Evolutionary conservation across 2,797 vertebrate species (phyloP), one percentile per base, ranked within the genome.

Genomic region (Mormyrops boulengeri): DNA sequence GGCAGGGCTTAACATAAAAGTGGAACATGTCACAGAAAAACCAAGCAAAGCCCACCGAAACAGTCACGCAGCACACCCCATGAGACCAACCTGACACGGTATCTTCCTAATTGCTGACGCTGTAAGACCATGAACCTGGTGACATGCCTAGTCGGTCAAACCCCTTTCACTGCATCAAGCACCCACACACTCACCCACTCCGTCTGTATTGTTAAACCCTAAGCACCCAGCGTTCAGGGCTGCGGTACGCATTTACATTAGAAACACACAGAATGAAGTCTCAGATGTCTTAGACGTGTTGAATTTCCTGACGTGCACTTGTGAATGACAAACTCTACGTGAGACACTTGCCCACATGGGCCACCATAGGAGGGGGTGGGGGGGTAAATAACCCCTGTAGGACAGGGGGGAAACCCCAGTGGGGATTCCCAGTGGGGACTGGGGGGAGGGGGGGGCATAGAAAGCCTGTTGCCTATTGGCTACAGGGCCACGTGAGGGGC

Each of bases 401-500:
- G 22, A 84, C 17, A 62, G 26, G 38, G 49, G 22, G 82, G 88
- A 89, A 89, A 87, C 55, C 49, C 80, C 34, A 82, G 7, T n/a
- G 52, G 52, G 38, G 73, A 12, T 60, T 60, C 57, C 57, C 57
- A 60, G n/a, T 60, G 57, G 57, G n/a, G 34, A 73, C 1, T 38
- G 38, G 17, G 19, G 17, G 38, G 34, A 53, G 53, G 50, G 92
- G 50, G 92, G 26, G 92, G 87, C 52, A 92, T 66, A 92, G 91
- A 52, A n/a, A 90, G 55, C 82, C 4, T 47, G 9, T 85, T 57
- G 88, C 87, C 89, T 90, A 89, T 90, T 89, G 89, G 87, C 86
- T 73, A 84, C n/a, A 91, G 90, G 92, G 93, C 87, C 94, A 93
- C 92, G 90, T 94, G 93, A 69, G 91, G 93, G 94, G 94, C 91